These are phyloP conservation scores for Apamea anceps DNA, from an alignment of 2,888 invertebrate species.

Conservation along the genomic window DNA sequence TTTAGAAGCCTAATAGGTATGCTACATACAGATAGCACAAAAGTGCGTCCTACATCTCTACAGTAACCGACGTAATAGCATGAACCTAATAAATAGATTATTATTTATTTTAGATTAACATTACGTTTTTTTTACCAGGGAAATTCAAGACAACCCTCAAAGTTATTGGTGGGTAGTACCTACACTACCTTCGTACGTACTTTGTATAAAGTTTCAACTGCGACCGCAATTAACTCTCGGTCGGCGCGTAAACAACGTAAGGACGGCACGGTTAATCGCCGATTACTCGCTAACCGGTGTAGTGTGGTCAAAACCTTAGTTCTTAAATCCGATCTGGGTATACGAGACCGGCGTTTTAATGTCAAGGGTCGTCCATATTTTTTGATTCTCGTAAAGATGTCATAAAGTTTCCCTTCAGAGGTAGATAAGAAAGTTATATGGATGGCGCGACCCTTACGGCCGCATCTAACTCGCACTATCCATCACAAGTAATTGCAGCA, in stretches of 20 bases:
- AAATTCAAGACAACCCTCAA: constrained; percentile 13
- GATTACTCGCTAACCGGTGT: constrained; percentile 57
- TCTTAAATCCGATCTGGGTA: constrained; percentile 75
- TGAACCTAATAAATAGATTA: neutral
- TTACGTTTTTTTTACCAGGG: constrained; percentile 1
- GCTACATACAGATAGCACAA: neutral
- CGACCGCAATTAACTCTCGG: constrained; percentile 59
- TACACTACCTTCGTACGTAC: neutral
- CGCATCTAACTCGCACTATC: constrained; percentile 85
- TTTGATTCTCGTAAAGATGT: constrained; percentile 87
- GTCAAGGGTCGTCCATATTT: constrained; percentile 84
- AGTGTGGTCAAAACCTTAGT: constrained; percentile 67
- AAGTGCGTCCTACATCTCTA: neutral
- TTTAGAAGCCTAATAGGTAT: neutral
- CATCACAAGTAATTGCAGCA: constrained; percentile 87
- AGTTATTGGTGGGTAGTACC: neutral
- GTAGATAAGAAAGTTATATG: constrained; percentile 87
- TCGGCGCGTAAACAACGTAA: constrained; percentile 52
- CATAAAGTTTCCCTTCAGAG: constrained; percentile 85
- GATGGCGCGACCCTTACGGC: constrained; percentile 82
- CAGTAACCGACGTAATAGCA: neutral
- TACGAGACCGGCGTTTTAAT: constrained; percentile 79
- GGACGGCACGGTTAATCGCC: constrained; percentile 56
- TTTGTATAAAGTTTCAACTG: constrained; percentile 44
- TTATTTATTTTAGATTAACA: neutral